Percentiles rank a stretch among this genome's conserved stretches.
phyloP scores from a whole-genome alignment of 37 sponge, comb jelly and placozoan genomes.

The Theonella swinhoei region DNA sequence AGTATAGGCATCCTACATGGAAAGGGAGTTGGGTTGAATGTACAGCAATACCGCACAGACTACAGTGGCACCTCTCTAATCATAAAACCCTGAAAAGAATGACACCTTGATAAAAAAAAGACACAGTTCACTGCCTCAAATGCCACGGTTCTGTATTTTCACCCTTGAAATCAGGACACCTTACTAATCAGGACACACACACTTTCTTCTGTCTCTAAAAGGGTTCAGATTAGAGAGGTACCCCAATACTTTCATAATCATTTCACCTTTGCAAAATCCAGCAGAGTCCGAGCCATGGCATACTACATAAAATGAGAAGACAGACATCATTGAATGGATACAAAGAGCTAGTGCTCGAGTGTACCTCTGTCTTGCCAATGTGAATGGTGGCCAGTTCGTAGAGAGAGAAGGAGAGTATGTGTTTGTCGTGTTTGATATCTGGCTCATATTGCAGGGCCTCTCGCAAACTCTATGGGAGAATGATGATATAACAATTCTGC shows the following conservation, averaged over 20 bases:
- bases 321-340: too few species aligned
- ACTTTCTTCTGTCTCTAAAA: too few species aligned
- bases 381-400: conserved; percentile 79
- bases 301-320: conserved; percentile 27
- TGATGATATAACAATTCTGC: background rate
- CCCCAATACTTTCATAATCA: too few species aligned
- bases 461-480: conserved; percentile 30
- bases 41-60: too few species aligned
- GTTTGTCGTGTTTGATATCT: conserved; percentile 75
- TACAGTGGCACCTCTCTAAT: too few species aligned
- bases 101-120: background rate
- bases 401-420: conserved; percentile 79
- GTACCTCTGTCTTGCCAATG: conserved; percentile 67
- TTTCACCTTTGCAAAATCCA: conserved; percentile 61
- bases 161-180: too few species aligned
- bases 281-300: conserved; percentile 32
- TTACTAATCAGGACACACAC: too few species aligned
- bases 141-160: too few species aligned
- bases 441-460: conserved; percentile 57
- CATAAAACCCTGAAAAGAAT: background rate
- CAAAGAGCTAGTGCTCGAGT: background rate
- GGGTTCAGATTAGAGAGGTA: too few species aligned
- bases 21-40: too few species aligned
- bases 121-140: background rate
- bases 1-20: conserved; percentile 56